Evolutionary conservation across 2,888 invertebrate species (phyloP).

Genomic region (Heteromurus nitidus): DNA sequence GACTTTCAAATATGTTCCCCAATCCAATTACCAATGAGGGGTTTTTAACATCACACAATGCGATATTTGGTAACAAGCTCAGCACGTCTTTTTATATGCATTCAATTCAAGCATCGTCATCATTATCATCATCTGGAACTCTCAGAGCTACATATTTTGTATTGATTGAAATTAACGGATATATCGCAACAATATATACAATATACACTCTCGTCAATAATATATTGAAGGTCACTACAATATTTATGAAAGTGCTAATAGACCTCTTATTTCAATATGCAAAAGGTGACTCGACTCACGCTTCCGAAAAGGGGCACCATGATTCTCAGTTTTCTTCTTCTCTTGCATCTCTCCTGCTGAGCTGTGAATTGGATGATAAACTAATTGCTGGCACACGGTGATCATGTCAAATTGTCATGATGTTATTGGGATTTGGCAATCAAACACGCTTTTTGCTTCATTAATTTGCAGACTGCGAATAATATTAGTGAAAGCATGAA

Average conservation of each 20-base stretch:
- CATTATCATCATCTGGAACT: constrained; percentile 19
- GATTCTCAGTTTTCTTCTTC: constrained; percentile 31
- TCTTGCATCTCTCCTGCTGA: constrained; percentile 29
- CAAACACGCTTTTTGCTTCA: neutral
- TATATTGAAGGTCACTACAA: neutral
- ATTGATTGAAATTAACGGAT: neutral
- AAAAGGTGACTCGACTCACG: constrained; percentile 5
- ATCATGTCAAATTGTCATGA: constrained; percentile 15
- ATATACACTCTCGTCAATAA: neutral
- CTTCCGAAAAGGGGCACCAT: constrained; percentile 24
- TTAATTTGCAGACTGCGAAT: constrained; percentile 17
- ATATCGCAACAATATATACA: neutral
- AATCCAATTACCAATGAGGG: neutral
- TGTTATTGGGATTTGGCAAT: constrained; percentile 13
- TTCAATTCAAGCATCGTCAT: constrained; percentile 5
- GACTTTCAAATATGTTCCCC: neutral
- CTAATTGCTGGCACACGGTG: neutral
- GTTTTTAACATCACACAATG: neutral
- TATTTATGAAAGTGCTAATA: neutral
- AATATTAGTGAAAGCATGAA: neutral
- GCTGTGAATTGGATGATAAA: constrained; percentile 31
- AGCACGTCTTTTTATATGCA: neutral
- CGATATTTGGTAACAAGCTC: constrained; percentile 3
- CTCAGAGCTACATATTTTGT: neutral
- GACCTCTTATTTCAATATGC: neutral